phyloP scores from a whole-genome alignment of 2,797 vertebrate genomes.

The Anas georgica region DNA sequence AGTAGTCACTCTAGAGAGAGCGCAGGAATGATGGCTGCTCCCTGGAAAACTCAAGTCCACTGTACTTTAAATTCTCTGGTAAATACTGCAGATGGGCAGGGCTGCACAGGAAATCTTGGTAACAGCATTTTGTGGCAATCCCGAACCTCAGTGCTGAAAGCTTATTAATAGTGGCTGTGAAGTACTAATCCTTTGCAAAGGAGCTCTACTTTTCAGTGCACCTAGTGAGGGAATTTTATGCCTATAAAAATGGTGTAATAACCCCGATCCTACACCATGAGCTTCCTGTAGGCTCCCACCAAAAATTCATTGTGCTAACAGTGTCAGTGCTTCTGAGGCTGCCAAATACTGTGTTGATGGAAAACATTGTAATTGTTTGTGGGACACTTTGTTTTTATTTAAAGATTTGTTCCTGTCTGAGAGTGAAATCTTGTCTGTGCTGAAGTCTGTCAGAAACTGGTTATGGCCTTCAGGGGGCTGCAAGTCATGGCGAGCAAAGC shows the following conservation, averaged over 20 bases:
- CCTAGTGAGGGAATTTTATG: background rate
- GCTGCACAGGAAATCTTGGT: background rate
- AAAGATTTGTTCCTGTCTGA: background rate
- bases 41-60: background rate
- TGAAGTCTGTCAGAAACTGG: background rate
- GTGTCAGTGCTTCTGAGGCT: background rate
- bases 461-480: background rate
- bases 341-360: background rate
- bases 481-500: background rate
- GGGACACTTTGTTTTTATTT: background rate
- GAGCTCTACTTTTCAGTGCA: background rate
- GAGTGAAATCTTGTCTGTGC: background rate
- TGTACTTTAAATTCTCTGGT: slow-evolving; percentile 16
- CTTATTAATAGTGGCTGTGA: background rate
- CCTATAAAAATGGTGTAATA: background rate
- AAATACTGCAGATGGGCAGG: slow-evolving; percentile 25
- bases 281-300: background rate
- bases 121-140: background rate
- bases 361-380: background rate
- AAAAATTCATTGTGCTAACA: background rate
- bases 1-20: slow-evolving; percentile 68
- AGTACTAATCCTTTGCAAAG: background rate
- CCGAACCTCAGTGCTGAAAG: background rate
- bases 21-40: slow-evolving; percentile 9
- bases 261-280: background rate